Evolutionary conservation across 2,113 vertebrate species (phyloP).

Genomic region (Eulacestoma nigropectus): DNA sequence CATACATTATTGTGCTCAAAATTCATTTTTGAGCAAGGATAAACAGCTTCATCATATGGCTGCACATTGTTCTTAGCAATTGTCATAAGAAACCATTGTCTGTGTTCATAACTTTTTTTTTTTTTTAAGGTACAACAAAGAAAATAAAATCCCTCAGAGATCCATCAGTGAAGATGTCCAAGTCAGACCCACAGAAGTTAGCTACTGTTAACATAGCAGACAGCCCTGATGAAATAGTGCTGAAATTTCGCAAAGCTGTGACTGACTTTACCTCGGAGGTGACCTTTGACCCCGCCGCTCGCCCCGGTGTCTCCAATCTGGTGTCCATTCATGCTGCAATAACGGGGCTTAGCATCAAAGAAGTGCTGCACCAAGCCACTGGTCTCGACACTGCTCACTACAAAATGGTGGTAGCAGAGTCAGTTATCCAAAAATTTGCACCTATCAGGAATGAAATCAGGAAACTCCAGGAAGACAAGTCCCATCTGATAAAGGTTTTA

Average conservation of each 20-base stretch:
- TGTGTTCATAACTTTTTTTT: background rate
- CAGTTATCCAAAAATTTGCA: slow-evolving; percentile 82
- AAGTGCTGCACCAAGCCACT: slow-evolving; percentile 71
- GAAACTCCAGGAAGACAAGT: slow-evolving; percentile 76
- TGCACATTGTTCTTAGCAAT: background rate
- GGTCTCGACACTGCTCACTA: slow-evolving; percentile 87
- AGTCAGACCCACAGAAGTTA: slow-evolving; percentile 86
- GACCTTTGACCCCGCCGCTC: slow-evolving; percentile 81
- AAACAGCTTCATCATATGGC: background rate
- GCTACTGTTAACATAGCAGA: slow-evolving; percentile 86
- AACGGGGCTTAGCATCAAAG: slow-evolving; percentile 69
- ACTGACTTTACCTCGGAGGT: slow-evolving; percentile 94
- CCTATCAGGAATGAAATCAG: slow-evolving; percentile 84
- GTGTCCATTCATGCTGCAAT: slow-evolving; percentile 85
- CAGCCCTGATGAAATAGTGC: slow-evolving; percentile 82
- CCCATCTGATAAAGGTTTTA: slow-evolving; percentile 79
- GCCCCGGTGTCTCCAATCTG: slow-evolving; percentile 89
- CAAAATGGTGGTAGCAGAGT: slow-evolving; percentile 86
- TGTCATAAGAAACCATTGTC: background rate
- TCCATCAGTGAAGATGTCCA: slow-evolving; percentile 91
- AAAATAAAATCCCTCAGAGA: slow-evolving; percentile 94
- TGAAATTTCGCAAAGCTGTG: slow-evolving; percentile 89
- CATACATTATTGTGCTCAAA: fast-evolving
- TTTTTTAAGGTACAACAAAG: slow-evolving; percentile 74
- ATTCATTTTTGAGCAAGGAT: background rate